Base-by-base conservation (phyloP, 2,113 vertebrate genomes). In the Spea multiplicata region DNA sequence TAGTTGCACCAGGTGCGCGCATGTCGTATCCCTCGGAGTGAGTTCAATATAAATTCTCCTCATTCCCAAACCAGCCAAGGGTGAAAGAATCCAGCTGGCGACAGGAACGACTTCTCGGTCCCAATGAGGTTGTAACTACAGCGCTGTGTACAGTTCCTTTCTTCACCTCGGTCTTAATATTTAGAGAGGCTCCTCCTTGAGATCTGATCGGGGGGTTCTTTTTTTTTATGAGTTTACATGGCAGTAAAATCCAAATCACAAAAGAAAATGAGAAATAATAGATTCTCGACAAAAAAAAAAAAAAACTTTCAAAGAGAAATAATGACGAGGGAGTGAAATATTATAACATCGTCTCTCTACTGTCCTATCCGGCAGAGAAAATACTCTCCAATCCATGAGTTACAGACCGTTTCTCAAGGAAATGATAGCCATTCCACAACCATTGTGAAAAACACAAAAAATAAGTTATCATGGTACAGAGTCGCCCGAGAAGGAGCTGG, bases 231-330 rank as follows among this genome's bases (percentile, higher is more conserved):
- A 53, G 66, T 66, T 75, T 49, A 75, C 61, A 66, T 48, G 8
- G 49, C 45, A 6, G 73, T 66, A 75, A 75, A 75, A 50, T 30
- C 8, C 1, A 48, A 66, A 46, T 44, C 73, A 66, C 62, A 53
- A 30, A 61, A 66, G 73, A 30, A 53, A 66, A 66, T 75, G 61
- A 66, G 17, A 75, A 75, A 49, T 75, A 66, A 75, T 75, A 75
- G 44, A 50, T 30, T 30, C 2, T 30, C 30, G 30, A 30, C 30
- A 30, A 30, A 30, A 30, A 30, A 30, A 30, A 30, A 30, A 30
- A 30, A 30, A 30, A 30, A 30, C 30, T 30, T 30, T 30, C 30
- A 30, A 30, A 30, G 30, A 30, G 30, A 30, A 30, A 30, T 30
- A 30, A 30, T 30, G 30, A 30, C 30, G 30, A 30, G 30, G 30